Conservation (phyloP, 2,797 vertebrate species). For the Hybognathus amarus region DNA sequence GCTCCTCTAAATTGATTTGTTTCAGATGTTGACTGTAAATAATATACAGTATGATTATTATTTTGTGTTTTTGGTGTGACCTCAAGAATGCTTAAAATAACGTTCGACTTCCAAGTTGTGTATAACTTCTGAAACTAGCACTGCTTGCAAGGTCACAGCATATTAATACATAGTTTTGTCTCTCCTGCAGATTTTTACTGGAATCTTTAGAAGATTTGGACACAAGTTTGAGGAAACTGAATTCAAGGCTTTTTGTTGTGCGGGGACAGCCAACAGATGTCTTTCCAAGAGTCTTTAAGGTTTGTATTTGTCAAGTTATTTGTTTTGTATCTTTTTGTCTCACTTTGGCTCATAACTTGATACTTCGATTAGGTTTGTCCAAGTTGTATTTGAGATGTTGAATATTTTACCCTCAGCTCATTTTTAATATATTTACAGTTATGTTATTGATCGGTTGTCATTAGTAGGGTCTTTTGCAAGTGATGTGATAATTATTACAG, state of each 20-base stretch:
- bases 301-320: constrained; percentile 58
- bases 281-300: constrained; percentile 94
- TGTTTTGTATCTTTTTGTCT: not conserved
- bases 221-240: constrained; percentile 89
- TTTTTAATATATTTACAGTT: not conserved
- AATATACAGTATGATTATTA: not conserved
- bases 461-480: not conserved
- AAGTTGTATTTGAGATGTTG: not conserved
- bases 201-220: constrained; percentile 94
- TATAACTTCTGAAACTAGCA: too few species aligned
- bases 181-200: constrained; percentile 84
- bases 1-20: not conserved
- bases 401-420: not conserved
- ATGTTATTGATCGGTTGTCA: not conserved
- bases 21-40: not conserved
- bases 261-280: constrained; percentile 93
- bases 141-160: not conserved
- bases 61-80: not conserved
- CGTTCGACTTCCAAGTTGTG: not conserved
- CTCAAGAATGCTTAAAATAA: not conserved
- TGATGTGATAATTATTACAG: not conserved
- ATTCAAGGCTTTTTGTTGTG: constrained; percentile 92
- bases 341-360: not conserved
- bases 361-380: not conserved
- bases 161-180: not conserved